Base-by-base conservation (phyloP, 1,140 invertebrate species). In the Spodoptera frugiperda region DNA sequence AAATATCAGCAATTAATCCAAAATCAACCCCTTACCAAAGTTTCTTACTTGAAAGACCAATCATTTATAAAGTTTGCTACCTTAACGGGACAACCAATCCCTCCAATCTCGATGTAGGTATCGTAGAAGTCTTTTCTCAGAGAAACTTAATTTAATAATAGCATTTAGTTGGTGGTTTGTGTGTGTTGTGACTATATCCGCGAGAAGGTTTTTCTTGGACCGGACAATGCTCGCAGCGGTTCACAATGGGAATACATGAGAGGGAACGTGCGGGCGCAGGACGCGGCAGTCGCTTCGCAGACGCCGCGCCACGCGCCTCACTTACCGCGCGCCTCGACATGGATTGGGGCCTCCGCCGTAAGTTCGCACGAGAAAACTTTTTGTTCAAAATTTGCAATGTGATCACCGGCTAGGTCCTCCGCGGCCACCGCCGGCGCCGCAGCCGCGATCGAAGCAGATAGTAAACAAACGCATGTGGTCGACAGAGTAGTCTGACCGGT, bases 321-420 rank as follows among this genome's bases (percentile, higher is more conserved):
- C 84, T 78, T 81, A 78, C 77, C 77, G 82, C 82, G 78, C 85
- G 80, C 65, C 77, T 61, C 82, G 89, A 84, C 85, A 96, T 97
- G 96, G 96, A 97, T 95, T 97, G 96, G 96, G 96, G 96, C 91
- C 96, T 97, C 88, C 96, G 96, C 95, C 96, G 96, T 97, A 96
- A 96, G 96, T 96, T 94, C 76, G 61, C 77, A 70, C 71, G 70
- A 54, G 74, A 77, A 79, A 82, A 84, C 81, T 82, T 82, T 85
- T 82, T 65, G 65, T 81, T 82, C 78, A 80, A 78, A 83, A 55
- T 78, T 80, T 70, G 80, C 80, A 77, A 75, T 72, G 71, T 78
- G 61, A 59, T 78, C 74, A 53, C 44, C 57, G 71, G 76, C 78
- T 46, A 68, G 76, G 79, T 71, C 82, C 76, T 67, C 78, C 72